Evolutionary conservation across 2,888 invertebrate species (phyloP).

Genomic region (Cenopis cana): DNA sequence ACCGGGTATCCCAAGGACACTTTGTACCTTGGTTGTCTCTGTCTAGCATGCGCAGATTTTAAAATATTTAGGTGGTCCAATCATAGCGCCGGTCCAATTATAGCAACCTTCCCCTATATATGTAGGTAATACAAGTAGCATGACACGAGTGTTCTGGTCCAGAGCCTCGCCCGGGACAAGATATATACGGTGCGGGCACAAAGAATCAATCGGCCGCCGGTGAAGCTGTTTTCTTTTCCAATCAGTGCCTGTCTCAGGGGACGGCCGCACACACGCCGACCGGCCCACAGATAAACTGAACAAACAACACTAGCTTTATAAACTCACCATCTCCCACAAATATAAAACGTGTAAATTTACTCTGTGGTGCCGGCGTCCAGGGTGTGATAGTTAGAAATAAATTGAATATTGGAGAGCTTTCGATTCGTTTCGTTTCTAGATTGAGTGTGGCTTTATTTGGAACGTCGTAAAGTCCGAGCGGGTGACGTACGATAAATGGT

Average conservation of each 20-base stretch:
- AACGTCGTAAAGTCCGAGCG: conserved; percentile 59
- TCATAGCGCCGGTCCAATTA: no score
- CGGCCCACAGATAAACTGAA: conserved; percentile 56
- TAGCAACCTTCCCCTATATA: no score
- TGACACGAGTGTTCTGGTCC: neutral
- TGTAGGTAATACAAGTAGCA: no score
- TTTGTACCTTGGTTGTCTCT: no score
- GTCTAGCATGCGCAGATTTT: no score
- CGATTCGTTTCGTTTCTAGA: conserved; percentile 63
- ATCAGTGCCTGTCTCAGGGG: conserved; percentile 75
- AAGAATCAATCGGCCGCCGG: conserved; percentile 79
- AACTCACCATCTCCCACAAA: conserved; percentile 42
- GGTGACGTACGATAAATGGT: conserved; percentile 49
- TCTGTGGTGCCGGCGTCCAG: conserved; percentile 53
- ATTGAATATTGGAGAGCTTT: conserved; percentile 72
- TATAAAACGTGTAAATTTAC: conserved; percentile 28
- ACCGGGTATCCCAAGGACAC: no score
- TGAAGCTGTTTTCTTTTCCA: conserved; percentile 82
- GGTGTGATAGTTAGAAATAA: conserved; percentile 75
- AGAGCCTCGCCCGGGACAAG: conserved; percentile 60
- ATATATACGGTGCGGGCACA: conserved; percentile 67
- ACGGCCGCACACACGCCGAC: conserved; percentile 53
- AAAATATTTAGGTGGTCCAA: no score
- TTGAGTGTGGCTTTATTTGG: conserved; percentile 72
- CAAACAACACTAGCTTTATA: conserved; percentile 3